Evolutionary conservation across 2,113 vertebrate genomes (phyloP), one percentile per base, ranked within the genome.

Genomic region (Monopterus albus): DNA sequence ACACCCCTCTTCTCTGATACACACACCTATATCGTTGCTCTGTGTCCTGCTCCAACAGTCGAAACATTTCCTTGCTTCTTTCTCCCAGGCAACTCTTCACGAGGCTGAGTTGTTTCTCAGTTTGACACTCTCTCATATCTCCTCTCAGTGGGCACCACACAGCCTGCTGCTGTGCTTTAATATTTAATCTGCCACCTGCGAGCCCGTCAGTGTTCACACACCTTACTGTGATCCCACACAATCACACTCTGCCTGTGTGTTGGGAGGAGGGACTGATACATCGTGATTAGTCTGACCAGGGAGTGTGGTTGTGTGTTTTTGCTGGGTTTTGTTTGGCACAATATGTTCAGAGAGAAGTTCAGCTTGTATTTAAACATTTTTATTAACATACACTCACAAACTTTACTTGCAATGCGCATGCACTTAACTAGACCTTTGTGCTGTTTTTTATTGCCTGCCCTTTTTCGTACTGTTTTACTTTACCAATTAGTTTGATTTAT

Each of bases 131-230:
- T 58, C 71, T 86, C 76, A 73, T 82, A 47, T 72, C 69, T 57
- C 46, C 52, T 31, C 83, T 71, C 68, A 68, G 60, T 2, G 9
- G 66, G 60, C 29, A 63, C 47, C 56, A 20, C 47, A 17, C n/a
- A 10, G 52, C 57, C 64, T 39, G 49, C 75, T 29, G 75, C 81
- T 75, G 49, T 29, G 65, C 33, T 74, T 74, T 73, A 83, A 83
- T 77, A 81, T 75, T 51, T 43, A 28, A 10, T 58, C 52, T 72
- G 43, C 68, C 61, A 43, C 57, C 75, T 55, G 68, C 14, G 2
- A 74, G 60, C 70, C 50, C 65, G 25, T 42, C 51, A 31, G 21
- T 18, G 17, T 65, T 66, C 67, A 52, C 42, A 40, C 31, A 61
- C 31, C 23, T 47, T 29, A n/a, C 56, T 21, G 57, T 56, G 70